These are phyloP conservation scores for Frieseomelitta varia DNA, from an alignment of 1,140 invertebrate species.

Conservation along the genomic window DNA sequence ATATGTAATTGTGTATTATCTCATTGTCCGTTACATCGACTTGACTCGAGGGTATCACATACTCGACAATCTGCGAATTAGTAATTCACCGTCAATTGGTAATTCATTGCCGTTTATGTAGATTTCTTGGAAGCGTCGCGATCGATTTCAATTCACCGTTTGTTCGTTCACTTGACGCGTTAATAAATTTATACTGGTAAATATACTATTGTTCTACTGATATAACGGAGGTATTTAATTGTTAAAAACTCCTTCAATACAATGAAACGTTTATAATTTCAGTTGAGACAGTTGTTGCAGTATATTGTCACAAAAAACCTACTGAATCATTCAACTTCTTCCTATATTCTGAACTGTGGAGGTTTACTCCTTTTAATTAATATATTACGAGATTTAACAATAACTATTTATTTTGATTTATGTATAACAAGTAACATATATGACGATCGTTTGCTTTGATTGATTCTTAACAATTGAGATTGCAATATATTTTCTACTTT, in stretches of 20 bases:
- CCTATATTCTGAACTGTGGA: not conserved
- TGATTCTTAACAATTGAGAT: too few relatives aligned
- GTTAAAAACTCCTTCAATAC: too few relatives aligned
- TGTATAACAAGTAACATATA: too few relatives aligned
- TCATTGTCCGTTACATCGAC: not conserved
- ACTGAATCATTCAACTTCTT: not conserved
- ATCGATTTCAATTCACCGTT: not conserved
- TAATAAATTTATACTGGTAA: not conserved
- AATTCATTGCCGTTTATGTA: not conserved
- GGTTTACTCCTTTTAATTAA: too few relatives aligned
- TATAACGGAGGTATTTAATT: not conserved
- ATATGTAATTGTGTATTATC: constrained; percentile 4
- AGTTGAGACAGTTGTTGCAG: not conserved
- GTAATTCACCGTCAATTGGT: too few relatives aligned
- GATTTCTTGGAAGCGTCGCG: not conserved
- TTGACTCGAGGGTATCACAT: not conserved
- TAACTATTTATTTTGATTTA: too few relatives aligned
- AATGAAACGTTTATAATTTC: too few relatives aligned
- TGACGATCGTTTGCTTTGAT: too few relatives aligned
- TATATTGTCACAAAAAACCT: not conserved
- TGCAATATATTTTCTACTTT: too few relatives aligned
- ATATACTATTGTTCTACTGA: not conserved
- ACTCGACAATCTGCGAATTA: constrained; percentile 3
- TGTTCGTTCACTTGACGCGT: not conserved
- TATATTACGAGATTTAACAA: too few relatives aligned